Evolutionary conservation across 2,888 invertebrate species (phyloP), one percentile per base, ranked within the genome.

Genomic region (Piscicola geometra): DNA sequence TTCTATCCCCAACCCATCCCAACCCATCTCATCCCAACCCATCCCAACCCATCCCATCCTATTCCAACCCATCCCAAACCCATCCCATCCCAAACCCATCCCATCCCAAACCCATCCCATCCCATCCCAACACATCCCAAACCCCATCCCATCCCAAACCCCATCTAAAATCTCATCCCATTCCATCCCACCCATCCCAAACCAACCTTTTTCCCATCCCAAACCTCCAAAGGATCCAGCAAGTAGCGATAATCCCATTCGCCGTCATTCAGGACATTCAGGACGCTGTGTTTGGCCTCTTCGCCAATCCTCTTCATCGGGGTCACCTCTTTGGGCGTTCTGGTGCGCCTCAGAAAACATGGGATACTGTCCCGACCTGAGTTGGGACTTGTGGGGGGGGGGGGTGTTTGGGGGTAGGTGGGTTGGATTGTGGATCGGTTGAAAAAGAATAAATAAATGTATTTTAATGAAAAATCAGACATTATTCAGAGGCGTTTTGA

Each of bases 321-420:
- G 33, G 82, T 82, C 21, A 84, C 79, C 30, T 35, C 36, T 86
- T 92, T 92, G 0, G 93, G 93, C 74, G 95, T 83, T 82, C 90
- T 91, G 81, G 89, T 89, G 78, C 92, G 88, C 81, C 89, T 90
- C 36, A 94, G 84, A 82, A 94, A 91, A 84, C 90, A 89, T 1
- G 89, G 89, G 9, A 90, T 90, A 0, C 89, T 88, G 83, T 92
- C 91, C 68, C 89, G 87, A 0, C 92, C 92, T 0, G 90, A 90
- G 82, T 91, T 91, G 0, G 88, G 86, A 18, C 82, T 47, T 28
- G 5, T 3, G 30, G 21, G 30, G 64, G 64, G 3, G 64, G n/a
- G 21, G 64, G 21, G 30, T 64, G 64, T 64, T 64, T n/a, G 3
- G 30, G n/a, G 64, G 21, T 64, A 15, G 41, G 41, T 9, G 15